These are phyloP conservation scores for Emmelina monodactyla DNA, from an alignment of 2,888 invertebrate genomes.

Conservation along the genomic window DNA sequence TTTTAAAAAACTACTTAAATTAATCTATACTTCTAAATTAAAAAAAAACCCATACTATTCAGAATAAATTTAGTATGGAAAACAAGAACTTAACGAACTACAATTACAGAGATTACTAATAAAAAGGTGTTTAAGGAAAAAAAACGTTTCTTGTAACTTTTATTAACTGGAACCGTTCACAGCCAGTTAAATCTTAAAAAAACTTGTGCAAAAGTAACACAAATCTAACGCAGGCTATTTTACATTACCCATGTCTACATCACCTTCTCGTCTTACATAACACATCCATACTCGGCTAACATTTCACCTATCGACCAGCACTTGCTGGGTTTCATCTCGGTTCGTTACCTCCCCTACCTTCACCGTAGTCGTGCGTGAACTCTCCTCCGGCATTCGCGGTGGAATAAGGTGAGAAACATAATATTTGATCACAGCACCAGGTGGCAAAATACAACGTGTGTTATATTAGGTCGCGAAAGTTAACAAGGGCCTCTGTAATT, in stretches of 20 bases:
- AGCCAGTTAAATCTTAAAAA: too few relatives aligned
- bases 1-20: too few relatives aligned
- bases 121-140: too few relatives aligned
- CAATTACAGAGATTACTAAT: too few relatives aligned
- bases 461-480: conserved; percentile 11
- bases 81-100: too few relatives aligned
- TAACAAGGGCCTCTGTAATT: background rate
- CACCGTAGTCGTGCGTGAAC: conserved; percentile 28
- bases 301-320: conserved; percentile 41
- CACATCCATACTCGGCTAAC: background rate
- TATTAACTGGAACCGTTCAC: too few relatives aligned
- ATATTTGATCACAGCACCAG: conserved; percentile 43
- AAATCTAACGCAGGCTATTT: background rate
- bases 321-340: conserved; percentile 32
- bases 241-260: background rate
- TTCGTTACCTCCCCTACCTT: conserved; percentile 46
- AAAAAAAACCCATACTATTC: too few relatives aligned
- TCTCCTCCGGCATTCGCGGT: conserved; percentile 25
- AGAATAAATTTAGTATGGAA: too few relatives aligned
- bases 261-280: too few relatives aligned
- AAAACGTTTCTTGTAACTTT: too few relatives aligned
- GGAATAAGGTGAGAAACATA: conserved; percentile 32
- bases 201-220: too few relatives aligned
- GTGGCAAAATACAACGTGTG: conserved; percentile 18
- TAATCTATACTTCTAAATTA: too few relatives aligned